Evolutionary conservation across 2,113 vertebrate genomes (phyloP).

Genomic region (Brachyistius frenatus): DNA sequence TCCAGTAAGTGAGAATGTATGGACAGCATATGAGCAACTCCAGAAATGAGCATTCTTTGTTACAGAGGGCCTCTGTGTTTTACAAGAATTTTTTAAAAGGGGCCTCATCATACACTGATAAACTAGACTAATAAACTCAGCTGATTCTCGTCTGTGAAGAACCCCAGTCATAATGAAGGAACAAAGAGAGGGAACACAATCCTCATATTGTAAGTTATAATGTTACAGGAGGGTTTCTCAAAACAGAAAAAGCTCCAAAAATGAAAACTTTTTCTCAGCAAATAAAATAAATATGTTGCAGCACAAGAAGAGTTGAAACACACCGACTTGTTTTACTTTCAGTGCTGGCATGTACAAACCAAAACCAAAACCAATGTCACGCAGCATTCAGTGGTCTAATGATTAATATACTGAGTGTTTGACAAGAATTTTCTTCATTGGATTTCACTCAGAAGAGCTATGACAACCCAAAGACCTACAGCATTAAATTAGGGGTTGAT

Average conservation of each 20-base stretch:
- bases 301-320: neutral
- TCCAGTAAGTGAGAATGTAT: slow-evolving; percentile 76
- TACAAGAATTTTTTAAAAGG: slow-evolving; percentile 76
- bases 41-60: slow-evolving; percentile 68
- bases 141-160: slow-evolving; percentile 67
- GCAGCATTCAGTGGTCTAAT: slow-evolving; percentile 3
- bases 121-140: slow-evolving; percentile 69
- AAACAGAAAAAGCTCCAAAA: neutral
- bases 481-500: slow-evolving; percentile 33
- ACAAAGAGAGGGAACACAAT: slow-evolving; percentile 29
- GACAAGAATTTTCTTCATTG: neutral
- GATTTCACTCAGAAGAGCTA: slow-evolving; percentile 20
- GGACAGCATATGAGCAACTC: slow-evolving; percentile 75
- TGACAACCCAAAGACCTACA: slow-evolving; percentile 34
- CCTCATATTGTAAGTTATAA: slow-evolving; percentile 25
- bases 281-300: slow-evolving; percentile 10
- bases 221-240: slow-evolving; percentile 6
- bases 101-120: slow-evolving; percentile 75
- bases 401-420: slow-evolving; percentile 32
- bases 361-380: slow-evolving; percentile 17
- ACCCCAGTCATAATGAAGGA: slow-evolving; percentile 42
- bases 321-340: neutral
- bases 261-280: neutral
- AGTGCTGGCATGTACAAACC: neutral
- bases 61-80: slow-evolving; percentile 67